These are phyloP conservation scores for Pyrgilauda ruficollis DNA, from an alignment of 2,113 vertebrate genomes.

Conservation along the genomic window DNA sequence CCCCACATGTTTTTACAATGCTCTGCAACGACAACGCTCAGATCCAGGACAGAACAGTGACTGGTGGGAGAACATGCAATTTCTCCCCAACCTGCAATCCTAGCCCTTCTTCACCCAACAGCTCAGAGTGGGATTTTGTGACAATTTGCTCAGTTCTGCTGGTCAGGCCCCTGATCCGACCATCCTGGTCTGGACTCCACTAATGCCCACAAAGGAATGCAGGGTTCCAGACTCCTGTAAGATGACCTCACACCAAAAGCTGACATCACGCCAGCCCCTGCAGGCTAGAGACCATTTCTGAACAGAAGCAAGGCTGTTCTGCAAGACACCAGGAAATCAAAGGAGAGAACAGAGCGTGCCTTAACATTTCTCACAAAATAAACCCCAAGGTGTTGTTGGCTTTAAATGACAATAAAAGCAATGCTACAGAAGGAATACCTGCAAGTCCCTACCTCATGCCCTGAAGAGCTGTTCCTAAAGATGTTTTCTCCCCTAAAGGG, in stretches of 20 bases:
- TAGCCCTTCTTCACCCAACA: background rate
- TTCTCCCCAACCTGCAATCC: background rate
- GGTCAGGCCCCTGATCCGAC: background rate
- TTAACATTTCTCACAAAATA: background rate
- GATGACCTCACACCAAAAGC: background rate
- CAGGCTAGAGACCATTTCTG: background rate
- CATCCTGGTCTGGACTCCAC: background rate
- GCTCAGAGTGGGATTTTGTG: background rate
- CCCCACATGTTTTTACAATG: background rate
- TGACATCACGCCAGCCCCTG: background rate
- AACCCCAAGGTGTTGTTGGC: background rate
- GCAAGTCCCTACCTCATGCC: background rate
- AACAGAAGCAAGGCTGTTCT: background rate
- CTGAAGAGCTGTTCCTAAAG: background rate
- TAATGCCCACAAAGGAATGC: background rate
- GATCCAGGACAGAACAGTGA: background rate
- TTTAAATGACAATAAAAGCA: background rate
- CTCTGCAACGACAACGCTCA: background rate
- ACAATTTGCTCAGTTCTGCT: background rate
- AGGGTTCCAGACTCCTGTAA: background rate
- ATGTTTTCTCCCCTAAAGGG: background rate
- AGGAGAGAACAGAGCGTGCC: background rate
- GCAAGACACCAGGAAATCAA: background rate
- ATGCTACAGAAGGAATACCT: background rate
- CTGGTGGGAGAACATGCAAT: rapidly evolving